These are phyloP conservation scores for Axis porcinus DNA, from an alignment of 2,113 vertebrate genomes.

Conservation along the genomic window DNA sequence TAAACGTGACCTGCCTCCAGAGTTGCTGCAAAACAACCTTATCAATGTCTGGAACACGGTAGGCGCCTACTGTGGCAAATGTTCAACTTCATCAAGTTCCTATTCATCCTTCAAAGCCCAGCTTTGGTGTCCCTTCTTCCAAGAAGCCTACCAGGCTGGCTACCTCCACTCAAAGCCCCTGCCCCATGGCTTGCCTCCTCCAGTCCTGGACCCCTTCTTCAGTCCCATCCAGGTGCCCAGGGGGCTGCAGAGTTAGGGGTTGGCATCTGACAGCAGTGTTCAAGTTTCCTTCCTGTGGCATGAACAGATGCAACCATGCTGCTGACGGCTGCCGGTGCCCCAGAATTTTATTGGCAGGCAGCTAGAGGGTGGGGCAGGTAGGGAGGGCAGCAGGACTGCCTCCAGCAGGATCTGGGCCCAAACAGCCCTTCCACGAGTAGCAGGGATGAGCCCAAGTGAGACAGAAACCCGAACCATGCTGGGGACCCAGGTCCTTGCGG, in stretches of 20 bases:
- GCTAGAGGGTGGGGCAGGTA: background rate
- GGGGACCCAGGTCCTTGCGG: background rate
- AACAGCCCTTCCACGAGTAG: background rate
- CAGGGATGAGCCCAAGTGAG: background rate
- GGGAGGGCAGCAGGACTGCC: background rate
- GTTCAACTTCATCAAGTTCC: background rate
- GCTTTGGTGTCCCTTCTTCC: background rate
- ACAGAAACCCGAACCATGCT: background rate
- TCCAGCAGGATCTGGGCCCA: background rate
- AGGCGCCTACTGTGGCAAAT: background rate
- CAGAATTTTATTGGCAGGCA: constrained; percentile 49
- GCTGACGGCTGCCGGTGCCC: background rate
- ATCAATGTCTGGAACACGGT: background rate
- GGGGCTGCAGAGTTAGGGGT: background rate
- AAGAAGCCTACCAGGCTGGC: background rate
- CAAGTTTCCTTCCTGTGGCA: background rate
- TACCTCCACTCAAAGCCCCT: background rate
- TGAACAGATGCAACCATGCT: accelerated
- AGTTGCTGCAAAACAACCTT: background rate
- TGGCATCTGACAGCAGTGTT: background rate
- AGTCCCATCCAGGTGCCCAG: background rate
- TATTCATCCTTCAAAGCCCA: constrained; percentile 10
- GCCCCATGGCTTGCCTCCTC: background rate
- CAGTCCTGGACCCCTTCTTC: background rate
- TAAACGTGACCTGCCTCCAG: background rate